phyloP scores from a whole-genome alignment of 2,113 vertebrate species.

The Otus sunia region DNA sequence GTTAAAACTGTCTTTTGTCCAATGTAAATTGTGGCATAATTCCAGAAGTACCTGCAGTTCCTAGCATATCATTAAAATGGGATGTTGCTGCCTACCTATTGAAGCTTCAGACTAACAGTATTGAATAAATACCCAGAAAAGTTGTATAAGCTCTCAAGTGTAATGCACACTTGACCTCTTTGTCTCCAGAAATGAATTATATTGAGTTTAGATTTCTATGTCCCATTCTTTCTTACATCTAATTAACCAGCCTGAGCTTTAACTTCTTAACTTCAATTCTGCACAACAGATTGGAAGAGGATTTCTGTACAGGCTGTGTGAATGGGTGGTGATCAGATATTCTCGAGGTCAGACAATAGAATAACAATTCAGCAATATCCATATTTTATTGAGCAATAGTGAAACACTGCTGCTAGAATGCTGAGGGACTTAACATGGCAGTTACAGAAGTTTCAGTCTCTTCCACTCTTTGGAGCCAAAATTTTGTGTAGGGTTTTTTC shows the following conservation, averaged over 20 bases:
- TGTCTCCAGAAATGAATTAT: constrained; percentile 68
- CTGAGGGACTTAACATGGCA: neutral
- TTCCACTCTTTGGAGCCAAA: neutral
- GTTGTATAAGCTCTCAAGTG: constrained; percentile 25
- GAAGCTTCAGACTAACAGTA: neutral
- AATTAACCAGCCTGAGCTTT: constrained; percentile 69
- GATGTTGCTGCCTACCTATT: neutral
- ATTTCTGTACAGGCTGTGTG: constrained; percentile 13
- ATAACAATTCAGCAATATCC: constrained; percentile 42
- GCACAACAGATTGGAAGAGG: constrained; percentile 50
- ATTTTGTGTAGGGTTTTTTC: neutral
- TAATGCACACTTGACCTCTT: constrained; percentile 68
- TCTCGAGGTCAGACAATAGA: constrained; percentile 41
- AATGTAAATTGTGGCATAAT: neutral
- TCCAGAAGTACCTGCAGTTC: constrained; percentile 34
- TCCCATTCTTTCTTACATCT: constrained; percentile 58
- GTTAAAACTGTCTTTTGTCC: constrained; percentile 19
- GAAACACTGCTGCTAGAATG: neutral
- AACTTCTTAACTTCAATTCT: constrained; percentile 48
- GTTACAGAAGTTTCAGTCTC: neutral
- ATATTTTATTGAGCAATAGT: neutral
- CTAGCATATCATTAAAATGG: neutral
- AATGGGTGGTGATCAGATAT: neutral
- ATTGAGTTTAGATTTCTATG: constrained; percentile 45
- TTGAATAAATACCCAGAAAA: constrained; percentile 47